A percentile compares a stretch with the other conserved stretches of the same genome.
Conservation (phyloP, 2,113 vertebrate genomes). For the Orthonyx spaldingii region DNA sequence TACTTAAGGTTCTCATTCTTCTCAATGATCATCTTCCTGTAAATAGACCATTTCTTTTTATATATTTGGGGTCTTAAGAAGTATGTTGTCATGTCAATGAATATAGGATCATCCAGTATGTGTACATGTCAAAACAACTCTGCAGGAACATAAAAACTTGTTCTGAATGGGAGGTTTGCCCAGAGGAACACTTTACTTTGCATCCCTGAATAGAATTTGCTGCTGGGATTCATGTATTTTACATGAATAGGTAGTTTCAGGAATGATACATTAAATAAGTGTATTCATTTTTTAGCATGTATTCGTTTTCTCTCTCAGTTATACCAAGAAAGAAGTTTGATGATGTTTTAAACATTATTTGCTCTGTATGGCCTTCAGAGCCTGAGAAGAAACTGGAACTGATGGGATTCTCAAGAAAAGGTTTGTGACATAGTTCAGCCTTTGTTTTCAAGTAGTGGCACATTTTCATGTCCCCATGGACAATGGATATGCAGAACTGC, state of each 20-base stretch:
- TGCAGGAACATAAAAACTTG: not conserved
- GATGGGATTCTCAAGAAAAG: not conserved
- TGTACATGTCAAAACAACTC: not conserved
- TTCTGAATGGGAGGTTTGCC: not conserved
- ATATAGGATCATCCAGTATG: not conserved
- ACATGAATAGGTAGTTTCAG: not conserved
- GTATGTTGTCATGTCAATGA: not conserved
- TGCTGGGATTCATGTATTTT: conserved; percentile 38
- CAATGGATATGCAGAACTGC: not conserved
- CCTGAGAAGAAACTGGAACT: not conserved
- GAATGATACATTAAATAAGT: conserved; percentile 20
- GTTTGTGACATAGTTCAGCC: not conserved
- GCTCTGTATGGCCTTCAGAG: not conserved
- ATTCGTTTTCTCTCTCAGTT: not conserved
- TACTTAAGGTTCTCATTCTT: not conserved
- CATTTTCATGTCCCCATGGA: not conserved
- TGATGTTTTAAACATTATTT: conserved; percentile 35
- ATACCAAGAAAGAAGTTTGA: not conserved
- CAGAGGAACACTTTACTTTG: not conserved
- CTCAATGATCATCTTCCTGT: not conserved
- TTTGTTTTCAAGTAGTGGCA: not conserved
- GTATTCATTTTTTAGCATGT: not conserved
- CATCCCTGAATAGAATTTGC: conserved; percentile 15
- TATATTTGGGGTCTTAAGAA: not conserved
- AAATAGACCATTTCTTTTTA: not conserved